Percentiles rank a stretch among this genome's conserved stretches.
These are phyloP conservation scores for Dendroctonus valens DNA, from an alignment of 1,140 invertebrate species.

Conservation along the genomic window DNA sequence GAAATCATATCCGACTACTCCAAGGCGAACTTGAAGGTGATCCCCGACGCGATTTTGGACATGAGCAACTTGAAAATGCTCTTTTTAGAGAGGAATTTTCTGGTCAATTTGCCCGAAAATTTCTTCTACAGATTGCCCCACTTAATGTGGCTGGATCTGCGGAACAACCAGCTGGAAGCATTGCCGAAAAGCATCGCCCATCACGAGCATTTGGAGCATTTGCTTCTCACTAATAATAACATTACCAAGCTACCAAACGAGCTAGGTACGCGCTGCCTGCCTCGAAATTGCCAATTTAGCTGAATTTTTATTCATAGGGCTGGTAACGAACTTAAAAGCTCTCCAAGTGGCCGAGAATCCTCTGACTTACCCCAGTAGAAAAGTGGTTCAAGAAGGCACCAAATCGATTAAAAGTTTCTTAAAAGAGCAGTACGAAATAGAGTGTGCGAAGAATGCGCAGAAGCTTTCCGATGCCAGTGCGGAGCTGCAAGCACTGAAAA, in stretches of 20 bases:
- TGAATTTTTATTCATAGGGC: slow-evolving; percentile 30
- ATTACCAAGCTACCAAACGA: slow-evolving; percentile 44
- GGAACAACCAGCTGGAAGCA: slow-evolving; percentile 45
- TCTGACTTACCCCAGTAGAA: slow-evolving; percentile 40
- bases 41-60: slow-evolving; percentile 39
- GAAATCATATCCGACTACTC: slow-evolving; percentile 43
- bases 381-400: slow-evolving; percentile 40
- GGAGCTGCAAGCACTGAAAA: slow-evolving; percentile 11
- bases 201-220: slow-evolving; percentile 47
- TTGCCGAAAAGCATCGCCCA: slow-evolving; percentile 47
- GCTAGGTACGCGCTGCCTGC: slow-evolving; percentile 37
- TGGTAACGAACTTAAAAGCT: slow-evolving; percentile 44
- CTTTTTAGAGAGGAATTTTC: slow-evolving; percentile 48
- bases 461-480: not conserved
- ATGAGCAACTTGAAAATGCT: slow-evolving; percentile 48
- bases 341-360: slow-evolving; percentile 48
- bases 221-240: slow-evolving; percentile 47
- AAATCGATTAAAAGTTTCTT: slow-evolving; percentile 40
- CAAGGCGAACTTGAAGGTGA: slow-evolving; percentile 38
- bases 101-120: slow-evolving; percentile 44
- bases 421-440: slow-evolving; percentile 36
- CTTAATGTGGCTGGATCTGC: slow-evolving; percentile 50
- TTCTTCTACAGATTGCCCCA: slow-evolving; percentile 47
- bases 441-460: slow-evolving; percentile 9
- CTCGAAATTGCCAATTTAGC: not conserved